Evolutionary conservation across 2,113 vertebrate genomes (phyloP).

Genomic region (Microtus ochrogaster): DNA sequence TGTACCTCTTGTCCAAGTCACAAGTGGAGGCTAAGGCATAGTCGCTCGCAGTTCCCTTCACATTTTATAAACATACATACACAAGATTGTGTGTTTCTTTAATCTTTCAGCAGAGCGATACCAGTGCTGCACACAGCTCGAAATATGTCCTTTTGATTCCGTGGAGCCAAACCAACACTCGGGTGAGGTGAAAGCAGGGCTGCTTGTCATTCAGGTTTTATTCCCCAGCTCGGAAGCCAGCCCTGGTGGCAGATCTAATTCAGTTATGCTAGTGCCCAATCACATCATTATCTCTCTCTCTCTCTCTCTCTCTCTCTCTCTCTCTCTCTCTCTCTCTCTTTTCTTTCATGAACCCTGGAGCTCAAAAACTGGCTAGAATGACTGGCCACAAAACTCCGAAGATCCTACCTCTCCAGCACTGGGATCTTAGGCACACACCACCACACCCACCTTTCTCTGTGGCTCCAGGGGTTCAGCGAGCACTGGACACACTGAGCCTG

Average conservation of each 20-base stretch:
- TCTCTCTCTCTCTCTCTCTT: rapidly evolving
- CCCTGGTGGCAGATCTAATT: background rate
- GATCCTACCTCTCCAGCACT: no score
- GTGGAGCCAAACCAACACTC: no score
- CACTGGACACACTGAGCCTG: background rate
- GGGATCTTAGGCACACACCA: background rate
- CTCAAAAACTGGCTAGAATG: background rate
- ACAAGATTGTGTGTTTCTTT: background rate
- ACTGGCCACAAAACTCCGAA: background rate
- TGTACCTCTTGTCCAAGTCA: background rate
- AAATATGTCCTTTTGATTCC: no score
- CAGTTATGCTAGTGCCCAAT: background rate
- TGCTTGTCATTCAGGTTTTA: no score
- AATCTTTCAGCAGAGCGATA: constrained; percentile 88
- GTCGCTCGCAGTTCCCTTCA: background rate
- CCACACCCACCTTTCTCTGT: background rate
- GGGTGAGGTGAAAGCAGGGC: background rate
- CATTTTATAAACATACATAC: background rate
- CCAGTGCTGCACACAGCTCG: constrained; percentile 90
- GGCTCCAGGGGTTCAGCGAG: background rate
- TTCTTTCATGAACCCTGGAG: background rate
- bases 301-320: rapidly evolving
- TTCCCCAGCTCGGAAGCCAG: background rate
- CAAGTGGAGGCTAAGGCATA: background rate
- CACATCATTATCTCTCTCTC: no score